phyloP scores from a whole-genome alignment of 2,888 invertebrate species.

The Macaria notata region DNA sequence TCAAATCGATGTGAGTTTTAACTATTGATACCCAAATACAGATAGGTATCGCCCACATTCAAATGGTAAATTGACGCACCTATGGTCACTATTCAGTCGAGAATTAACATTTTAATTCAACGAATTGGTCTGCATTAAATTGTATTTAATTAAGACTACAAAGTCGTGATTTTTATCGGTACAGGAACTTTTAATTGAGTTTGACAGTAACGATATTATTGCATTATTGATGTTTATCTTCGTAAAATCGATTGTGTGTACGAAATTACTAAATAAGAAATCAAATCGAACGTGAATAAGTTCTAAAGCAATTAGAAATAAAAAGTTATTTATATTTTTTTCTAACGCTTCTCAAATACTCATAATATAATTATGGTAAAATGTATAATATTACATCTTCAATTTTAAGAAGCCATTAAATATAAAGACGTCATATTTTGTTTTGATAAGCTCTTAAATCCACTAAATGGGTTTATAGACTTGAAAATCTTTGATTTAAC shows the following conservation, averaged over 20 bases:
- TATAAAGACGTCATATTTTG: conserved; percentile 12
- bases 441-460: conserved; percentile 7
- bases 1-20: conserved; percentile 20
- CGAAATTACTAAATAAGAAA: too few species aligned
- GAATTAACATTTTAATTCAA: conserved; percentile 43
- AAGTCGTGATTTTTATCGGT: conserved; percentile 27
- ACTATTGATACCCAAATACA: conserved; percentile 23
- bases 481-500: conserved; percentile 7
- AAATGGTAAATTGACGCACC: conserved; percentile 20
- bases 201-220: conserved; percentile 4
- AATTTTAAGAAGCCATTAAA: conserved; percentile 3
- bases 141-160: conserved; percentile 32
- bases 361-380: too few species aligned
- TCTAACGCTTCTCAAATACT: too few species aligned
- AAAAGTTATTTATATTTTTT: too few species aligned
- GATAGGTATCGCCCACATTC: conserved; percentile 26
- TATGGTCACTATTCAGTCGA: conserved; percentile 31
- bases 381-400: not conserved
- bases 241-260: too few species aligned
- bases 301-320: too few species aligned
- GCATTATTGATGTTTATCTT: not conserved
- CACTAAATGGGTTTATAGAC: conserved; percentile 1
- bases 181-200: conserved; percentile 20
- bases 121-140: conserved; percentile 27
- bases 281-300: too few species aligned